Base-by-base conservation (phyloP, 2,113 vertebrate species). In the Perccottus glenii region DNA sequence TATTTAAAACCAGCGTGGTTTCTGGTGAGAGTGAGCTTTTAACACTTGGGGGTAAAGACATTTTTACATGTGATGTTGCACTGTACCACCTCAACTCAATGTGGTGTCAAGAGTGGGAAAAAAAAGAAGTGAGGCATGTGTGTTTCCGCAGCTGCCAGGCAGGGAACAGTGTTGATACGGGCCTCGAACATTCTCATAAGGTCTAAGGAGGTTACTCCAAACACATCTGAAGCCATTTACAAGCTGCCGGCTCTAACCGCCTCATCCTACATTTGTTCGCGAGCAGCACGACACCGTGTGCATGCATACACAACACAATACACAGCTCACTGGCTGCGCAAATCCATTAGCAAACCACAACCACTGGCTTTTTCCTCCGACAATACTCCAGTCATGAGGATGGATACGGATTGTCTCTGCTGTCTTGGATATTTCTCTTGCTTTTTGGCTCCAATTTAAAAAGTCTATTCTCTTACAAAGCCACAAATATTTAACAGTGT, bases 301-400 rank as follows among this genome's bases (percentile, higher is more conserved):
- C 60, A 52, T 74, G 44, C 74, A 70, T 40, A 51, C 50, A 61
- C 11, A 66, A 59, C 55, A 73, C 47, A 78, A 76, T 33, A 74
- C 69, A 60, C 66, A 64, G 11, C 69, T 70, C 60, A 36, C 58
- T 43, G 53, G 19, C 51, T 71, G 59, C 57, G 62, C 62, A 71
- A 73, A 87, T 70, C 80, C 75, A 75, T 79, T 60, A 75, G 82
- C 48, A 72, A 77, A 81, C 71, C 67, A 67, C 77, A 74, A 69
- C 63, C 60, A 60, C 62, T 53, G 19, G 19, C 63, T 64, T 68
- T 67, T 57, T 32, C 19, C 45, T 64, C 56, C 67, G 62, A 19
- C 49, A 73, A 62, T 43, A 36, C 60, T 78, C 53, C 12, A 47
- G 42, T 47, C 60, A 32, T 38, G 36, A 51, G 60, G 63, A 83